Base-by-base conservation (phyloP, 2,113 vertebrate species). In the Raja brachyura region DNA sequence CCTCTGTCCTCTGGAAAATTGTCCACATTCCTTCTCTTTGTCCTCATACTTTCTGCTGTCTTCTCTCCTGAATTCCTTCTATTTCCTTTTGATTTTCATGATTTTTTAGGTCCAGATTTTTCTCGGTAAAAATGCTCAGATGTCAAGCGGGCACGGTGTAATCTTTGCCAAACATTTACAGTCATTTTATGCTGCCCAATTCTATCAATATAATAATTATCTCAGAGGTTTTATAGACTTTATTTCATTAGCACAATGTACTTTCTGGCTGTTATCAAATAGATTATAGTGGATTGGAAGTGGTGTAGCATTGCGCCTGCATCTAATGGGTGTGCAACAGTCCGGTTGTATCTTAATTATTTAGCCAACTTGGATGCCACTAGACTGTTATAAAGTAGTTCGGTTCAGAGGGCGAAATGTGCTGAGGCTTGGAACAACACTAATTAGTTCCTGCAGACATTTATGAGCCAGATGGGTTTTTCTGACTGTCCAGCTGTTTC, bases 381-480 rank as follows among this genome's bases (percentile, higher is more conserved):
- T 33, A 31, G 59, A 63, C 83, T 63, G 28, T 31, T 5, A 61
- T 48, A 48, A 48, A 48, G 39, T 48, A 48, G 39, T 48, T 48
- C 39, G 39, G 81, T 88, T 61, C 83, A 63, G 59, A 31, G 59
- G 59, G 8, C 56, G 63, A 88, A 88, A 63, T 88, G 31, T 31
- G 28, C 56, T 88, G 83, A 4, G 5, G 28, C 83, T 14, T 86
- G 68, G 48, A 92, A 92, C 90, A 92, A 92, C 73, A 70, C 68
- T 28, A 74, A 48, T 54, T 14, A 22, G 14, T 54, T 92, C 68
- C 90, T 70, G 66, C 39, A 74, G 90, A 92, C 63, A 70, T 73
- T 48, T 48, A 48, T 48, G 39, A 48, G 39, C 39, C 39, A 3
- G 39, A 48, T 48, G 39, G 39, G 39, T 48, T 48, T 48, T 48